These are phyloP conservation scores for Porites evermanni DNA, from an alignment of 92 coral and sea anemone species.

Conservation along the genomic window DNA sequence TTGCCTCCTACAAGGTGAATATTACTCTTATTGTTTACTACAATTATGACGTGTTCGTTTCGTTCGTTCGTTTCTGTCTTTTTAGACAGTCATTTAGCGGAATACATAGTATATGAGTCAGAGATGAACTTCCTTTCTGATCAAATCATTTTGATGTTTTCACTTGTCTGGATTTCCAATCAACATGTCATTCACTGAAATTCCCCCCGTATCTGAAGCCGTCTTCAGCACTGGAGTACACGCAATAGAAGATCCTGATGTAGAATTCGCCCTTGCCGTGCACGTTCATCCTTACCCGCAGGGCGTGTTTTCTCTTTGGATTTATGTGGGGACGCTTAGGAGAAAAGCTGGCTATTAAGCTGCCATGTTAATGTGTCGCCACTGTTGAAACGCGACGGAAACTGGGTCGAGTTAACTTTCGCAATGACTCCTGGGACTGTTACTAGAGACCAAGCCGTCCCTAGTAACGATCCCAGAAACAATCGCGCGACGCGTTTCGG, in stretches of 20 bases:
- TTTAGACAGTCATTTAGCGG: too few relatives aligned
- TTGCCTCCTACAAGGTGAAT: conserved; percentile 90
- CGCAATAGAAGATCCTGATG: conserved; percentile 96
- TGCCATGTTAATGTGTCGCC: neutral
- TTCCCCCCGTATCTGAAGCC: conserved; percentile 93
- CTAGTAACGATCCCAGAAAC: too few relatives aligned
- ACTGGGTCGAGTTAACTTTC: too few relatives aligned
- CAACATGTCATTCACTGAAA: conserved; percentile 98
- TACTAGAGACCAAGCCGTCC: too few relatives aligned
- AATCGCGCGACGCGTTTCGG: too few relatives aligned
- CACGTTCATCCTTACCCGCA: conserved; percentile 99
- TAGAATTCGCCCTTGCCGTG: conserved; percentile 96
- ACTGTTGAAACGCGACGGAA: too few relatives aligned
- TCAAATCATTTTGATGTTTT: neutral
- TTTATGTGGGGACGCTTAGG: conserved; percentile 94
- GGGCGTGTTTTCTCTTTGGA: conserved; percentile 97
- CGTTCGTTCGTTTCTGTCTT: too few relatives aligned
- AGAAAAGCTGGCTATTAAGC: conserved; percentile 83
- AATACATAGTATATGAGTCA: too few relatives aligned
- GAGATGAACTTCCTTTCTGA: neutral
- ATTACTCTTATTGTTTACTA: neutral
- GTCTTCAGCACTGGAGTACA: conserved; percentile 99
- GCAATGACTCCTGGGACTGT: too few relatives aligned
- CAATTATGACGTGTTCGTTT: too few relatives aligned
- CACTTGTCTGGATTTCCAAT: conserved; percentile 98